Conservation (phyloP, 2,113 vertebrate species). For the Nannobrachium achirus region DNA sequence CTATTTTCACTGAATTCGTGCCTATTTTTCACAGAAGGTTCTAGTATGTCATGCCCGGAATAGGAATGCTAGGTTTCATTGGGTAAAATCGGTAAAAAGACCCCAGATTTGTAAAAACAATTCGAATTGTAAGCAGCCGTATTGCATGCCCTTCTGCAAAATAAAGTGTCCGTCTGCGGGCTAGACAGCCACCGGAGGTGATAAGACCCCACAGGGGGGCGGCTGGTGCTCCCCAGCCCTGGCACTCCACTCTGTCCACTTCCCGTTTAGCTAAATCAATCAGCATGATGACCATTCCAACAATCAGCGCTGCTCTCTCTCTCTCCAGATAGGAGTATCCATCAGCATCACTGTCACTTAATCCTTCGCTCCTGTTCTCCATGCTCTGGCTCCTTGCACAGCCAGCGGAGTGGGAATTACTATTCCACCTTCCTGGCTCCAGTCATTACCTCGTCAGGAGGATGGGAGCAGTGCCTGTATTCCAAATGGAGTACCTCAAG, state of each 20-base stretch:
- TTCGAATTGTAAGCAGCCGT: too few relatives aligned
- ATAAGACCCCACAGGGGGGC: constrained; percentile 32
- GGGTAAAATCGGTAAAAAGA: too few relatives aligned
- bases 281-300: constrained; percentile 42
- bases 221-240: constrained; percentile 11
- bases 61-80: too few relatives aligned
- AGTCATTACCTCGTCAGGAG: constrained; percentile 47
- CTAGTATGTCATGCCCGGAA: too few relatives aligned
- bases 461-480: constrained; percentile 17
- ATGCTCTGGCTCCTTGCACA: constrained; percentile 39
- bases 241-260: constrained; percentile 20
- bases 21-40: too few relatives aligned
- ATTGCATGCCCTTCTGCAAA: too few relatives aligned
- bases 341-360: constrained; percentile 50
- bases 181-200: constrained; percentile 21
- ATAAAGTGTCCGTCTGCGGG: constrained; percentile 14
- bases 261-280: constrained; percentile 57
- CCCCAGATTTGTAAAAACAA: too few relatives aligned
- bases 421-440: constrained; percentile 18
- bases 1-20: too few relatives aligned
- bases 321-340: constrained; percentile 46
- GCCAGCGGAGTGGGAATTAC: constrained; percentile 24
- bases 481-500: constrained; percentile 27
- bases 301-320: constrained; percentile 32
- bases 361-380: constrained; percentile 26